phyloP scores from a whole-genome alignment of 2,797 vertebrate species.

The Amblyopsis hoosieri region DNA sequence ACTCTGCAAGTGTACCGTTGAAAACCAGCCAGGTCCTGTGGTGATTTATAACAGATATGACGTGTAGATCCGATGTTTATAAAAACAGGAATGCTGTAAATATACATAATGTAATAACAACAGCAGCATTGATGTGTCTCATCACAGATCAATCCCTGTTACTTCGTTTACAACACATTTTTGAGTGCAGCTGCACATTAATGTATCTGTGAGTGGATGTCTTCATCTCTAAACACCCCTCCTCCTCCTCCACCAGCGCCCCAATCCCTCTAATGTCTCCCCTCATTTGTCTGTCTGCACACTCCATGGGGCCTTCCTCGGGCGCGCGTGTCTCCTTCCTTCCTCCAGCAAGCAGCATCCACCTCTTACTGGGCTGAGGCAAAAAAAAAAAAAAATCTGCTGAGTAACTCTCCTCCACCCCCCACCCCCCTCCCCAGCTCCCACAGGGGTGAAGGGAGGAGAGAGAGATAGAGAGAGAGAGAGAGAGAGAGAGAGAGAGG shows the following conservation, averaged over 20 bases:
- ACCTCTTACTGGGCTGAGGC: constrained; percentile 38
- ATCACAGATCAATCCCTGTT: too few species aligned
- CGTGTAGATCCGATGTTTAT: too few species aligned
- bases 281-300: constrained; percentile 41
- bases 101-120: too few species aligned
- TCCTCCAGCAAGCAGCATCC: constrained; percentile 45
- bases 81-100: too few species aligned
- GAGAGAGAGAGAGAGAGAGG: constrained; percentile 32
- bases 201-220: constrained; percentile 35
- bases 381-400: constrained; percentile 67
- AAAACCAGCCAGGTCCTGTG: too few species aligned
- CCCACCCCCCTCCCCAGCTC: constrained; percentile 38
- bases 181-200: constrained; percentile 20
- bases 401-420: constrained; percentile 71
- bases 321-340: constrained; percentile 30
- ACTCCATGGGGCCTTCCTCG: constrained; percentile 43
- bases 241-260: too few species aligned
- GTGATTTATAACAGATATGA: too few species aligned
- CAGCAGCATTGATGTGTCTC: too few species aligned
- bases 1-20: too few species aligned
- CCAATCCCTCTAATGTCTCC: constrained; percentile 34
- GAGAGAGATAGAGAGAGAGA: constrained; percentile 13
- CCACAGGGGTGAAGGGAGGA: constrained; percentile 60
- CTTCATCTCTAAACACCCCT: constrained; percentile 50
- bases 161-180: neutral